Evolutionary conservation across 2,888 invertebrate species (phyloP).

Genomic region (Dryobota labecula): DNA sequence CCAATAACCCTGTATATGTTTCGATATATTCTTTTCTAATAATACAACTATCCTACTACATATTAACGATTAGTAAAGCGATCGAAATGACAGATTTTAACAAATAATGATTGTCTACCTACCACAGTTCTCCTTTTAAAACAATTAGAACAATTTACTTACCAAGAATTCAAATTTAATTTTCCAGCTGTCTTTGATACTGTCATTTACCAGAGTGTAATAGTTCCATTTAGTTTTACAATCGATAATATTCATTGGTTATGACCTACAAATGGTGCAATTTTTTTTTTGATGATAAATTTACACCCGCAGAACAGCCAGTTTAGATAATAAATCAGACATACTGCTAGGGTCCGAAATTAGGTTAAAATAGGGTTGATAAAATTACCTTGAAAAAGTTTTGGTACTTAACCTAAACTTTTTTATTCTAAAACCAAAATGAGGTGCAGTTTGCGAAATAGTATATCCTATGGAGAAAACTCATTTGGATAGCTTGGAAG

Average conservation of each 20-base stretch:
- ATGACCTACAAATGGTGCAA: neutral
- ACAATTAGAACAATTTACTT: slow-evolving; percentile 19
- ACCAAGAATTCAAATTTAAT: slow-evolving; percentile 3
- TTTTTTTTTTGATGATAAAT: neutral
- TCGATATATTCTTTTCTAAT: neutral
- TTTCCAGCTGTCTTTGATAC: slow-evolving; percentile 9
- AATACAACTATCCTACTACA: neutral
- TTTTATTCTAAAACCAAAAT: neutral
- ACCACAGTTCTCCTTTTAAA: neutral
- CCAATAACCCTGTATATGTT: no score
- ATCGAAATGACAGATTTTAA: neutral
- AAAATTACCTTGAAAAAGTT: neutral
- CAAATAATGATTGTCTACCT: neutral
- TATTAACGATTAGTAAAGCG: neutral
- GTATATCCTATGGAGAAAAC: neutral
- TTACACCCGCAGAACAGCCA: neutral
- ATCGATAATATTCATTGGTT: slow-evolving; percentile 2
- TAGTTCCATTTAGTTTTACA: slow-evolving; percentile 6
- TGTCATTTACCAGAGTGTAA: neutral
- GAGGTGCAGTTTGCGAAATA: neutral
- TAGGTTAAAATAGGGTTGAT: neutral
- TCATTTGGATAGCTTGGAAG: no score
- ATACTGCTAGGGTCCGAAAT: neutral
- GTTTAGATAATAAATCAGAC: neutral
- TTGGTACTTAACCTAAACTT: neutral